Evolutionary conservation across 1,140 invertebrate species (phyloP).

Genomic region (Caenorhabditis inopinata): DNA sequence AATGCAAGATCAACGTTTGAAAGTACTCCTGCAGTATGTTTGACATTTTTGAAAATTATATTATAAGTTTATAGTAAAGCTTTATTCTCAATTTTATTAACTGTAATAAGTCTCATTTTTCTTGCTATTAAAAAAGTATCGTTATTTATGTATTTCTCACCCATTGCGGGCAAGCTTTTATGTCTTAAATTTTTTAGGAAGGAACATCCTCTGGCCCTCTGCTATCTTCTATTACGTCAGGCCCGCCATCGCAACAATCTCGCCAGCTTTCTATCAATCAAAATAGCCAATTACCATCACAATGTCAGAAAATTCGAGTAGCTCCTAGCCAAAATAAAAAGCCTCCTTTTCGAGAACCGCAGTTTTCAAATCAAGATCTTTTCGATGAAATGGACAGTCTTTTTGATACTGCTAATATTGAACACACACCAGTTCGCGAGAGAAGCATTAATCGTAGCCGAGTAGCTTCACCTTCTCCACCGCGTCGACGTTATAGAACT

Average conservation of each 20-base stretch:
- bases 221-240: background rate
- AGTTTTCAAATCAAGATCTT: background rate
- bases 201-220: background rate
- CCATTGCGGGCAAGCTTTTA: too few relatives aligned
- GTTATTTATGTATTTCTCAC: too few relatives aligned
- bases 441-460: background rate
- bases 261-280: too few relatives aligned
- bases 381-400: background rate
- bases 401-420: background rate
- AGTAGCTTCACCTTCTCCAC: background rate
- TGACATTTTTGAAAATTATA: background rate
- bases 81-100: too few relatives aligned
- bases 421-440: background rate
- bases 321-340: background rate
- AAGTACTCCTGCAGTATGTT: background rate
- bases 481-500: background rate
- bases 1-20: background rate
- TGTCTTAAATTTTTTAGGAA: background rate
- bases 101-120: too few relatives aligned
- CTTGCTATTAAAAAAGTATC: too few relatives aligned
- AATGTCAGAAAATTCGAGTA: too few relatives aligned
- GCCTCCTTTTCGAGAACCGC: background rate
- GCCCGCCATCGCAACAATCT: background rate
- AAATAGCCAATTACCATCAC: too few relatives aligned
- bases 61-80: too few relatives aligned